These are phyloP conservation scores for Porites rus DNA, from an alignment of 92 coral and sea anemone species.

Conservation along the genomic window DNA sequence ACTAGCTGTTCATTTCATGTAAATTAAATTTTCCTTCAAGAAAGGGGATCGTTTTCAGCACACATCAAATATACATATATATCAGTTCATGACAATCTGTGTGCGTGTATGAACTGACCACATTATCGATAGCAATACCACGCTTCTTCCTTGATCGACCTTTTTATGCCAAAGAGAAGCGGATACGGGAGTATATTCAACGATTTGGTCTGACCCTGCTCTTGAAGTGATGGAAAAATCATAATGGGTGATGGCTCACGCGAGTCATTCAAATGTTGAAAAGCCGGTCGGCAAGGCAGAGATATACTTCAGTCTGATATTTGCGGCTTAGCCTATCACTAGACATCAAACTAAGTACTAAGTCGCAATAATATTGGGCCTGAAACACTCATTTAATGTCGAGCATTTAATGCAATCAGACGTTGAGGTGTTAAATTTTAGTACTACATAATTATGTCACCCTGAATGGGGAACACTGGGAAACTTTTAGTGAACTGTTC, in stretches of 20 bases:
- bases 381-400: not conserved
- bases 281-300: slow-evolving; percentile 7
- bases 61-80: slow-evolving; percentile 37
- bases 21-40: slow-evolving; percentile 69
- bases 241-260: slow-evolving; percentile 1
- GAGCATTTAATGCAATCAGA: not conserved
- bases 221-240: not conserved
- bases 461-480: not conserved
- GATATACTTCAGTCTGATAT: not conserved
- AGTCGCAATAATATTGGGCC: not conserved
- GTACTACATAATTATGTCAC: not conserved
- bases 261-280: not conserved
- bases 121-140: slow-evolving; percentile 29
- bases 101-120: slow-evolving; percentile 26
- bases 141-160: slow-evolving; percentile 30
- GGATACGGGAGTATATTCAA: slow-evolving; percentile 18
- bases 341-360: not conserved
- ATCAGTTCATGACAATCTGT: slow-evolving; percentile 25
- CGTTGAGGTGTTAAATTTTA: not conserved
- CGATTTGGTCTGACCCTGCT: slow-evolving; percentile 20
- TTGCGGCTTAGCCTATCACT: slow-evolving; percentile 1
- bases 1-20: slow-evolving; percentile 86
- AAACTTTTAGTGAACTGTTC: not conserved
- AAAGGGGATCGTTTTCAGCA: slow-evolving; percentile 46
- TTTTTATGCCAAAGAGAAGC: slow-evolving; percentile 23